Percentiles rank a stretch among this genome's conserved stretches.
phyloP scores from a whole-genome alignment of 2,797 vertebrate genomes.

The Coregonus ussuriensis region DNA sequence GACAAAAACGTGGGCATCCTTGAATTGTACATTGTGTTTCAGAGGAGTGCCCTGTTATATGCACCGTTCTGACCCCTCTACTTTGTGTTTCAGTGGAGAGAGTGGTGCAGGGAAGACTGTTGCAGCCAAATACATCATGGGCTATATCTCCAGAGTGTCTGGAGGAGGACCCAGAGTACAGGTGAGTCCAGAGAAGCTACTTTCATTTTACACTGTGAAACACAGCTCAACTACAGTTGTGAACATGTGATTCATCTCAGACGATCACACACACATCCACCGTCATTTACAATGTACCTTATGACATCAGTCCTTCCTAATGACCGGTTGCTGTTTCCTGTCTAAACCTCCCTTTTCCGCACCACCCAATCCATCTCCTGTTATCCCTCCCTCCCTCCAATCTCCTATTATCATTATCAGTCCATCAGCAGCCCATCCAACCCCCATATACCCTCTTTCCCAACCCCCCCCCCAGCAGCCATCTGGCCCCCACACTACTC shows the following conservation, averaged over 20 bases:
- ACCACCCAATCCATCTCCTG: constrained; percentile 19
- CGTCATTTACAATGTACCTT: not conserved
- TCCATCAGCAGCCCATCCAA: constrained; percentile 20
- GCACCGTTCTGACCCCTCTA: not conserved
- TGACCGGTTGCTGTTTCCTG: constrained; percentile 22
- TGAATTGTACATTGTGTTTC: constrained; percentile 6
- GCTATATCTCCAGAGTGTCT: constrained; percentile 94
- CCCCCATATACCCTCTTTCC: not conserved
- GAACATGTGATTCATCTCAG: not conserved
- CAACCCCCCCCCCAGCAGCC: constrained; percentile 46
- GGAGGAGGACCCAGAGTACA: constrained; percentile 94
- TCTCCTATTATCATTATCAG: constrained; percentile 35
- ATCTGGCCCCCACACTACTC: constrained; percentile 57
- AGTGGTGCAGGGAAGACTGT: constrained; percentile 98
- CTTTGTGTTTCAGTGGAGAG: constrained; percentile 82
- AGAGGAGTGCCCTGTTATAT: not conserved
- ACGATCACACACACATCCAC: not conserved
- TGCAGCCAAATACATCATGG: constrained; percentile 97
- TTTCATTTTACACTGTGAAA: not conserved
- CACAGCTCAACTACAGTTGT: not conserved
- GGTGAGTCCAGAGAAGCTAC: constrained; percentile 70
- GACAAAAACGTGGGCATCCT: not conserved
- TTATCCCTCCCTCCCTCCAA: constrained; percentile 17
- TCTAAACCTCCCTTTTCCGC: constrained; percentile 13
- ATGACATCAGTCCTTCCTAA: not conserved